Percentiles rank a stretch among this genome's conserved stretches.
Conservation (phyloP, 1,140 invertebrate species). For the honey bee (Apis mellifera) region DNA sequence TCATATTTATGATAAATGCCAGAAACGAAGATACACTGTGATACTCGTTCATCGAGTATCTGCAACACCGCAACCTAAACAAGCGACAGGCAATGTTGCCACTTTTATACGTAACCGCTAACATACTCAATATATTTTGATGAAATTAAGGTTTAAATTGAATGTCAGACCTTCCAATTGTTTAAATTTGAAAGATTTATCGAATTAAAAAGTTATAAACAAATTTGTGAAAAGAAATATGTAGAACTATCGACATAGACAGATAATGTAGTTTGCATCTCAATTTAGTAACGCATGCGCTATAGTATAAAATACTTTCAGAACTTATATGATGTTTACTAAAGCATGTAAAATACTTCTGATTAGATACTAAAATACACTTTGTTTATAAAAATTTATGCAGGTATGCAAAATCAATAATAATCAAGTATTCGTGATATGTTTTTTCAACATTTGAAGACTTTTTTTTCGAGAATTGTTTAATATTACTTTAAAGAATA, state of each 20-base stretch:
- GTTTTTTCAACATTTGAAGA: background rate
- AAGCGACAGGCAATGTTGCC: slow-evolving; percentile 61
- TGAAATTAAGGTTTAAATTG: slow-evolving; percentile 19
- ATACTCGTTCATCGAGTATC: slow-evolving; percentile 47
- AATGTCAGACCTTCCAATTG: background rate
- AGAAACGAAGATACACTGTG: slow-evolving; percentile 59
- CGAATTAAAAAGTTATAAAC: background rate
- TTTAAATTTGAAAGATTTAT: background rate
- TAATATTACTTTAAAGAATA: background rate
- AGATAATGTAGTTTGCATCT: slow-evolving; percentile 10
- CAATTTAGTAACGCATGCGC: slow-evolving; percentile 39
- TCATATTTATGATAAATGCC: slow-evolving; percentile 58
- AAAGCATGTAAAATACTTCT: slow-evolving; percentile 36
- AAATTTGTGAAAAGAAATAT: slow-evolving; percentile 24
- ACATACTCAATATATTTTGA: background rate
- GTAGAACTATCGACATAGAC: slow-evolving; percentile 52
- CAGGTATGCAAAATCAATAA: background rate
- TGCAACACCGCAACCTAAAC: slow-evolving; percentile 62
- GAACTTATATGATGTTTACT: slow-evolving; percentile 32
- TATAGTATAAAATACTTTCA: slow-evolving; percentile 25
- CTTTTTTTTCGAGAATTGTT: background rate
- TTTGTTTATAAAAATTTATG: background rate
- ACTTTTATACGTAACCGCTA: slow-evolving; percentile 45
- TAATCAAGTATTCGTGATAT: background rate
- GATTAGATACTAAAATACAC: slow-evolving; percentile 12